Evolutionary conservation across 2,113 vertebrate species (phyloP), one percentile per base, ranked within the genome.

Genomic region (Narcine bancroftii): DNA sequence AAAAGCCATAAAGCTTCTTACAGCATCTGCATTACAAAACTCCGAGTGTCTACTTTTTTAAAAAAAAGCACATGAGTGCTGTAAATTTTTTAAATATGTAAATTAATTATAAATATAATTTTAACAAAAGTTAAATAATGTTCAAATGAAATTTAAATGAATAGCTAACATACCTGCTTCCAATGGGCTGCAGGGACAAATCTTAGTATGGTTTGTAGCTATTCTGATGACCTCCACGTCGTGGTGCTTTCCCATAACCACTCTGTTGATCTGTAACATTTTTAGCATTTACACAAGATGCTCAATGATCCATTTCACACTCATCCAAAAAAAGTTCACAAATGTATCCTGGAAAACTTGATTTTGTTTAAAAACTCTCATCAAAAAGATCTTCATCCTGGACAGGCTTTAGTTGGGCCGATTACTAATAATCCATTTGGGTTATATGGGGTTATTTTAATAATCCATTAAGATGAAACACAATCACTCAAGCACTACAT

Each of bases 161-260:
- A 93, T 63, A 93, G 83, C 69, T 93, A 93, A 97, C 97, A 92
- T 99, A 99, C 98, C 98, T 99, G 96, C 95, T 95, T 95, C 94
- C 95, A 95, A 93, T 94, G 94, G 96, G 96, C 95, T 96, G 95
- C 94, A 95, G 96, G 95, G 95, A 93, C 96, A 96, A 96, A 96
- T 96, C 95, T 98, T 98, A 99, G 97, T 99, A 99, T 92, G 99
- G 98, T 97, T 99, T 99, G 98, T 99, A 99, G 96, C 96, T 99
- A 97, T 98, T 99, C 97, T 97, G 97, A 97, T 99, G 98, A 94
- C 97, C 97, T 91, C 97, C 97, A 96, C 98, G 97, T 95, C 99
- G 97, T 94, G 97, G 97, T 94, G 98, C 97, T 96, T 99, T 99
- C 93, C 99, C 98, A 94, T 99, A 99, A 96, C 98, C 98, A 96